phyloP scores from a whole-genome alignment of 53 echinoderm and acorn worm genomes.

The Mesocentrotus franciscanus region DNA sequence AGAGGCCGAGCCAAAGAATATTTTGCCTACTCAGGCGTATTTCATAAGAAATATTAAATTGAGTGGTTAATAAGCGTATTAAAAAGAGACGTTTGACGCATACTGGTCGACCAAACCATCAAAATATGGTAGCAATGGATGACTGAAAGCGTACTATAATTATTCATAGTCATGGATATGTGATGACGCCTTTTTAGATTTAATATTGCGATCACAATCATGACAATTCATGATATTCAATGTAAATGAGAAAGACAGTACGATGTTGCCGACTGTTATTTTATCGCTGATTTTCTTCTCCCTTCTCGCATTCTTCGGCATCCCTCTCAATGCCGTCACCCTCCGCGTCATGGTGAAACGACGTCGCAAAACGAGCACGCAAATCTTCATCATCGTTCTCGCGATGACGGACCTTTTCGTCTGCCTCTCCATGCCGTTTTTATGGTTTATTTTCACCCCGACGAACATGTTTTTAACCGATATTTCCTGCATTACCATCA shows the following conservation, averaged over 20 bases:
- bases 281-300: slow-evolving; percentile 7
- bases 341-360: slow-evolving; percentile 32
- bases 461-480: neutral
- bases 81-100: too few relatives aligned
- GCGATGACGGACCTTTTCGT: slow-evolving; percentile 53
- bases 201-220: neutral
- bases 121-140: too few relatives aligned
- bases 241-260: neutral
- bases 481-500: slow-evolving; percentile 20
- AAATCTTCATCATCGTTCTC: slow-evolving; percentile 50
- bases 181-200: neutral
- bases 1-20: neutral
- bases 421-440: slow-evolving; percentile 24
- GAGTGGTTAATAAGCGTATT: too few relatives aligned
- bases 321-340: slow-evolving; percentile 37
- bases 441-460: slow-evolving; percentile 34
- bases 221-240: neutral
- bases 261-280: neutral
- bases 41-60: too few relatives aligned
- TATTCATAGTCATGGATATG: neutral
- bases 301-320: slow-evolving; percentile 23
- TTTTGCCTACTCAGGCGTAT: neutral
- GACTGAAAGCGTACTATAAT: too few relatives aligned
- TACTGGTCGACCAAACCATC: too few relatives aligned
- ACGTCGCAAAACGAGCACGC: slow-evolving; percentile 59